phyloP scores from a whole-genome alignment of 2,888 invertebrate species.

The Zele albiditarsus region DNA sequence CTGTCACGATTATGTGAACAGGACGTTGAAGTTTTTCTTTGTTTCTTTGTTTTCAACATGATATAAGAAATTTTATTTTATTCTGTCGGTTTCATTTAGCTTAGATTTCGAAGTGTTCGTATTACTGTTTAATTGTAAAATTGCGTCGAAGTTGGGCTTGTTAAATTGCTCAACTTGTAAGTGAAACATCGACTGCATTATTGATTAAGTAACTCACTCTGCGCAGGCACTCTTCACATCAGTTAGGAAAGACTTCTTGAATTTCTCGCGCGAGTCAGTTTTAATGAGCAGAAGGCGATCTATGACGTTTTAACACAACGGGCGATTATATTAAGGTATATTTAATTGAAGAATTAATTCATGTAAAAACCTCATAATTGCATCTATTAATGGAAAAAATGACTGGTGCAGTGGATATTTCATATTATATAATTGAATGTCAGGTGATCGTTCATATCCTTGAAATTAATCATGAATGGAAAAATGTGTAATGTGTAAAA shows the following conservation, averaged over 20 bases:
- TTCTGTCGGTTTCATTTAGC: background rate
- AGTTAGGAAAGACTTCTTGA: too few relatives aligned
- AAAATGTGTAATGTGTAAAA: background rate
- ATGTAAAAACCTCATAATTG: background rate
- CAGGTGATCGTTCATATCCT: too few relatives aligned
- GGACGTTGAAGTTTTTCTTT: background rate
- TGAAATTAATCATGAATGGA: too few relatives aligned
- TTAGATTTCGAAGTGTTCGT: background rate
- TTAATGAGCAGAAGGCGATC: background rate
- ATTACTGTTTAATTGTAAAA: constrained; percentile 5
- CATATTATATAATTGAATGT: too few relatives aligned
- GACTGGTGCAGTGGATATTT: too few relatives aligned
- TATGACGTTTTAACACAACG: background rate
- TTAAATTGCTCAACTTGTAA: constrained; percentile 23
- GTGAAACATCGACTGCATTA: constrained; percentile 30
- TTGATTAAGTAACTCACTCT: constrained; percentile 25
- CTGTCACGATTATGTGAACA: background rate
- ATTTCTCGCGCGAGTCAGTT: background rate
- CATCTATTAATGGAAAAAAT: background rate
- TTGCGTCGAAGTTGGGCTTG: background rate
- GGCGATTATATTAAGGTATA: background rate
- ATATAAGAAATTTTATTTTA: too few relatives aligned
- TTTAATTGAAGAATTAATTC: background rate
- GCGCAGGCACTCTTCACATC: background rate
- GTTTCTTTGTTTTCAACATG: background rate